Evolutionary conservation across 2,797 vertebrate genomes (phyloP).

Genomic region (Phataginus tricuspis): DNA sequence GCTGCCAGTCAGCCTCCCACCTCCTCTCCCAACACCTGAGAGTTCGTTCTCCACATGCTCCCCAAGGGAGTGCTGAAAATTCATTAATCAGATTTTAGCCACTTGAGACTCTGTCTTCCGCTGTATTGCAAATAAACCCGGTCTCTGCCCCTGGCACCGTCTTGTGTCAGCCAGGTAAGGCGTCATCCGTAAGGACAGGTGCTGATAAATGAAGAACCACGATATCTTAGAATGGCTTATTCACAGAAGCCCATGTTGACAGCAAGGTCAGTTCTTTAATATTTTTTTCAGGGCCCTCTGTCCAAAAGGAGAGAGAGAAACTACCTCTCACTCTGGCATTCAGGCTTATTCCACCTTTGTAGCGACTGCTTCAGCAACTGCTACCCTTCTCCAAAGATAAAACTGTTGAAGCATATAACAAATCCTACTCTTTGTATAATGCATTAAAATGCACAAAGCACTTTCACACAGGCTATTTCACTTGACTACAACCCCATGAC

Average conservation of each 20-base stretch:
- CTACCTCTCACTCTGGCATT: not conserved
- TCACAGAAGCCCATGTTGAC: not conserved
- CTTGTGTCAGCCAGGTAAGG: fast-evolving
- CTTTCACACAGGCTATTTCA: not conserved
- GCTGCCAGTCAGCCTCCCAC: not conserved
- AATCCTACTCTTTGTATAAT: not conserved
- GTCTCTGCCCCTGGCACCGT: fast-evolving
- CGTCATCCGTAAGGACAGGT: fast-evolving
- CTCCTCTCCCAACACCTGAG: too few relatives aligned
- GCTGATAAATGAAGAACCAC: not conserved
- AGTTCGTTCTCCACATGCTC: not conserved
- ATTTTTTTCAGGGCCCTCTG: not conserved
- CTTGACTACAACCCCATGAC: too few relatives aligned
- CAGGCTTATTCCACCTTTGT: not conserved
- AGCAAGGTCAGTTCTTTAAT: not conserved
- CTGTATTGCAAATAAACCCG: not conserved
- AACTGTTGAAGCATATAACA: not conserved
- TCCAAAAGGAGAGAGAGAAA: not conserved
- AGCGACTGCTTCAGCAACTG: not conserved
- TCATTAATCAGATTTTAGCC: not conserved
- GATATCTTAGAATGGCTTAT: not conserved
- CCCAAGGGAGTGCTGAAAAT: not conserved
- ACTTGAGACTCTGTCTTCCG: not conserved
- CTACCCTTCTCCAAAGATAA: not conserved
- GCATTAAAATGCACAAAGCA: not conserved